phyloP scores from a whole-genome alignment of 2,888 invertebrate genomes.

The Watsonalla cultraria region DNA sequence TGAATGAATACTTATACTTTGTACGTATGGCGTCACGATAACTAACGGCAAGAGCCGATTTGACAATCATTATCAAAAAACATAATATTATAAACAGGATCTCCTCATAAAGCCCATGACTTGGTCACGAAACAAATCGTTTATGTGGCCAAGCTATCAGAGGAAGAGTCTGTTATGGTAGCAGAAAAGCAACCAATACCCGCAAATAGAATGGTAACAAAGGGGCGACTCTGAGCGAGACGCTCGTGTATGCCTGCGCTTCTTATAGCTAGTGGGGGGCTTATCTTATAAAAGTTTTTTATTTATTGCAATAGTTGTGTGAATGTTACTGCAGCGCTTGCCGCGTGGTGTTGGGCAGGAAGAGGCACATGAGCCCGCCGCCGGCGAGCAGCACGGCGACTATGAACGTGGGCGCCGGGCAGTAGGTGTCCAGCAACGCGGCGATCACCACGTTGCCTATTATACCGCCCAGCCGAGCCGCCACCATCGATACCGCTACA shows the following conservation, averaged over 20 bases:
- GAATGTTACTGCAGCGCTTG: conserved; percentile 80
- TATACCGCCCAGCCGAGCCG: conserved; percentile 93
- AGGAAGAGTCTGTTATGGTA: too few relatives aligned
- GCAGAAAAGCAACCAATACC: background rate
- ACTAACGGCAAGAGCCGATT: background rate
- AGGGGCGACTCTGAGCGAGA: too few relatives aligned
- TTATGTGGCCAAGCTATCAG: too few relatives aligned
- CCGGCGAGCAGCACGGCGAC: conserved; percentile 91
- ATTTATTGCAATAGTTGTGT: conserved; percentile 1
- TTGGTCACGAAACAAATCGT: too few relatives aligned
- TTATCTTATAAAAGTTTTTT: too few relatives aligned
- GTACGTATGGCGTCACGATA: background rate
- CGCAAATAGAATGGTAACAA: too few relatives aligned
- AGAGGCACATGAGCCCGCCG: conserved; percentile 92
- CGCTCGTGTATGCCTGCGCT: too few relatives aligned
- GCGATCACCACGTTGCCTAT: conserved; percentile 93
- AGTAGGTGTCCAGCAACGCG: conserved; percentile 90
- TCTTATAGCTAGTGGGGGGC: too few relatives aligned
- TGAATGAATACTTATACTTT: background rate
- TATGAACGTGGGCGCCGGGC: conserved; percentile 95
- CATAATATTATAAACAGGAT: background rate
- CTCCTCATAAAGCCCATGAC: too few relatives aligned
- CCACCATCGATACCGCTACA: conserved; percentile 93
- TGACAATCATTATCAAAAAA: background rate
- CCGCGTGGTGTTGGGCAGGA: conserved; percentile 93